Evolutionary conservation across 37 sponge, comb jelly and placozoan species (phyloP).

Genomic region (Cliona cf. orientalis): DNA sequence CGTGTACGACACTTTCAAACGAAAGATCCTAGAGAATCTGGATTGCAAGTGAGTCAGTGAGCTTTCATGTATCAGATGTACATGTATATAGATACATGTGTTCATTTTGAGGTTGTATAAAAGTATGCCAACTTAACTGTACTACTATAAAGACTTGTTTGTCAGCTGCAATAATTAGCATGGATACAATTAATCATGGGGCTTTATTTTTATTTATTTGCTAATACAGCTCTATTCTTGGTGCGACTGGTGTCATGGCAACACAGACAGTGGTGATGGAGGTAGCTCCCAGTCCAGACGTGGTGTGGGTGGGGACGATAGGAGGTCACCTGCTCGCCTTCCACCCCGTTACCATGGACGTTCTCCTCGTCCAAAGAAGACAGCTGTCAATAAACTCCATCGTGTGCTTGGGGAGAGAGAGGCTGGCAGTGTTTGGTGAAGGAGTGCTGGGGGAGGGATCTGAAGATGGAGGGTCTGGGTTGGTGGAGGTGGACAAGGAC

Average conservation of each 20-base stretch:
- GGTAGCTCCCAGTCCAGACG: constrained; percentile 22
- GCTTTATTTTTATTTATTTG: background rate
- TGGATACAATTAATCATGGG: background rate
- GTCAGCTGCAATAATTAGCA: too few species aligned
- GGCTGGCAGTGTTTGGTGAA: constrained; percentile 39
- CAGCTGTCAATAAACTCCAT: constrained; percentile 8
- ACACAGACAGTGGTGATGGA: constrained; percentile 18
- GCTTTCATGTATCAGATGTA: too few species aligned
- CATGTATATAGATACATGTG: too few species aligned
- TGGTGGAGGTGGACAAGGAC: background rate
- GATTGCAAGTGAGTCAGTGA: constrained; percentile 43
- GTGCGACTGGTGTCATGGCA: background rate
- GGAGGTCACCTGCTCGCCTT: constrained; percentile 62
- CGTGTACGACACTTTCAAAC: background rate
- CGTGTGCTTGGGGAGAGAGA: constrained; percentile 12
- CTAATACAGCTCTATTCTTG: constrained; percentile 2
- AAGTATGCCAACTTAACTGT: too few species aligned
- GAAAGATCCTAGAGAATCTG: constrained; percentile 2
- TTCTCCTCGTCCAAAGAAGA: constrained; percentile 39
- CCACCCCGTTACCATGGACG: constrained; percentile 37
- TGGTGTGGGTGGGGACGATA: constrained; percentile 66
- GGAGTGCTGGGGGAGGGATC: constrained; percentile 6
- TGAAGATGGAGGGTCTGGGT: too few species aligned
- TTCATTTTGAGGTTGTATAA: too few species aligned
- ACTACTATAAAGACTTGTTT: too few species aligned